Conservation (phyloP, 2,113 vertebrate genomes). For the Epinephelus cyanopodus region DNA sequence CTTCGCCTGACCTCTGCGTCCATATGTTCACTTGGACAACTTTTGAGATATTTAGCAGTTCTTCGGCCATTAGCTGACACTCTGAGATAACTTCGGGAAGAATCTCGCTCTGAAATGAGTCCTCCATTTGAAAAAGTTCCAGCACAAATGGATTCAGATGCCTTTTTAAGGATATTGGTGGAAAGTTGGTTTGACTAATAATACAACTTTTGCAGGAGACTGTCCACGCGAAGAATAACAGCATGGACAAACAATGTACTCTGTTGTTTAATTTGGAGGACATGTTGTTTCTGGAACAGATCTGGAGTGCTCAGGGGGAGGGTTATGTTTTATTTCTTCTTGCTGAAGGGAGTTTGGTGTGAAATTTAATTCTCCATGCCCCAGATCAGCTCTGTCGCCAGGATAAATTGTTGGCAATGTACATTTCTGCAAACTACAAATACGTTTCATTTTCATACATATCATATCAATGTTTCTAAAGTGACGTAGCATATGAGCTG, state of each 20-base stretch:
- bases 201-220: background rate
- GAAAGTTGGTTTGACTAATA: background rate
- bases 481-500: too few relatives aligned
- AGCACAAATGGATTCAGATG: background rate
- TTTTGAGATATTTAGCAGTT: slow-evolving; percentile 31
- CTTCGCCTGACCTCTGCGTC: slow-evolving; percentile 44
- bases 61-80: slow-evolving; percentile 5
- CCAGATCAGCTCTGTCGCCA: too few relatives aligned
- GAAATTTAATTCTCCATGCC: background rate
- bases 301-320: background rate
- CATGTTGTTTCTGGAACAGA: background rate
- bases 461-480: too few relatives aligned
- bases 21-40: slow-evolving; percentile 57
- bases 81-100: background rate
- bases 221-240: background rate
- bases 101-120: background rate
- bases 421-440: too few relatives aligned
- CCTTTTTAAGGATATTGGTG: background rate
- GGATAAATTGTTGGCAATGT: too few relatives aligned
- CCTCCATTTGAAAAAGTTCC: slow-evolving; percentile 5
- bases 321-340: background rate
- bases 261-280: background rate
- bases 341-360: background rate
- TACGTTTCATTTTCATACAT: too few relatives aligned
- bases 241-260: background rate